Percentiles rank a stretch among this genome's conserved stretches.
These are phyloP conservation scores for Vidua macroura DNA, from an alignment of 2,113 vertebrate species.

Conservation along the genomic window DNA sequence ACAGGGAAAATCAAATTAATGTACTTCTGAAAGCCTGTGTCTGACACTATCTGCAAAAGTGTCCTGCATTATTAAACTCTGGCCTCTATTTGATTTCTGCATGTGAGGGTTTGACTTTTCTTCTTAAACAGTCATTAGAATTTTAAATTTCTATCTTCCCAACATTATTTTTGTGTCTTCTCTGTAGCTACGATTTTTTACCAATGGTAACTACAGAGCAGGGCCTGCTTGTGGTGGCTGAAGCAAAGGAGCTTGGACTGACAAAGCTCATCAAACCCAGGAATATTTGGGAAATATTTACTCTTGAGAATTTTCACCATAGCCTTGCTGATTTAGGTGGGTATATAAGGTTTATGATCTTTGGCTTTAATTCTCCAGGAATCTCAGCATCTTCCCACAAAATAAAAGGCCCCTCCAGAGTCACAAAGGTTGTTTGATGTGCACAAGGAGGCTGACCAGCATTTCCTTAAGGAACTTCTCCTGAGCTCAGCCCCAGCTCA, in stretches of 20 bases:
- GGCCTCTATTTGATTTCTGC: neutral
- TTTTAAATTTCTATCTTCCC: neutral
- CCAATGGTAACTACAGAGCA: neutral
- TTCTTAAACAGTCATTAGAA: neutral
- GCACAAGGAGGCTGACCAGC: neutral
- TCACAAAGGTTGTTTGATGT: neutral
- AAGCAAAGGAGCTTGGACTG: neutral
- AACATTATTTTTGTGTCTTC: neutral
- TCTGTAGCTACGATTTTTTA: neutral
- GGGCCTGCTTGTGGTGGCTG: neutral
- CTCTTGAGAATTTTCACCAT: neutral
- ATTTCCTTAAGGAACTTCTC: neutral
- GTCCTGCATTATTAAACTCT: neutral
- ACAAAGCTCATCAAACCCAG: neutral
- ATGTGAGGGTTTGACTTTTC: neutral
- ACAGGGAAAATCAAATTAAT: neutral
- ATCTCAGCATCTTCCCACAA: neutral
- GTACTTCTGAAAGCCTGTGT: neutral
- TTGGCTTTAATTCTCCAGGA: neutral
- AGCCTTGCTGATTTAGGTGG: neutral
- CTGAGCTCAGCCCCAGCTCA: neutral
- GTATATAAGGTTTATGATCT: neutral
- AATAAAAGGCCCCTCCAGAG: neutral
- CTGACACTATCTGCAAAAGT: neutral
- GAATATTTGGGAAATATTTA: neutral